Evolutionary conservation across 1,140 invertebrate genomes (phyloP), one percentile per base, ranked within the genome.

Genomic region (Euborellia annulipes): DNA sequence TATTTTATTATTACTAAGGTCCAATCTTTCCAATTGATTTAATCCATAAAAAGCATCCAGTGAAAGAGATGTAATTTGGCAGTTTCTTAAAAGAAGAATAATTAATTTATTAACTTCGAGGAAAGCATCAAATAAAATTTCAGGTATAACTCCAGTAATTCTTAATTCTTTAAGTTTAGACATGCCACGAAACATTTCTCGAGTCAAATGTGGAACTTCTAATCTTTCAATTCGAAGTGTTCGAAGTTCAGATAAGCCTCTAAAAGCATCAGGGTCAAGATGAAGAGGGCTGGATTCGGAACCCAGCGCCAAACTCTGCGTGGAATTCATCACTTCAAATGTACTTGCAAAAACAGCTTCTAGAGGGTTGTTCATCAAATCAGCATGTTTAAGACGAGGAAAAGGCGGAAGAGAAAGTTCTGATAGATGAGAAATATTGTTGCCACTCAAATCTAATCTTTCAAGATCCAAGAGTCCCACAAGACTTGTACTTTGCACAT

Each of bases 301-400:
- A 14, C 78, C 78, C 30, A 82, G 54, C 51, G 69, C 68, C 16
- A 82, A 55, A n/a, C 64, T 61, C 44, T 65, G 58, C 2, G 78
- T 80, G 32, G 66, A 67, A 56, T 81, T 81, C 71, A 81, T 73
- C 1, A 79, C 72, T 62, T 78, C 76, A 54, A 81, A 81, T 9
- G 76, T 77, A 32, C 75, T 76, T n/a, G 76, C 70, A 52, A 77
- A 75, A 49, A 82, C 67, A 2, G 68, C 62, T 48, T 68, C 67
- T 18, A 82, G 67, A n/a, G 78, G 78, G 61, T 82, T 82, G 38
- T 69, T 59, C 1, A 68, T 62, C 48, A 82, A 72, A 58, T 82
- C 72, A 1, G 74, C 67, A 4, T 61, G 55, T 49, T 65, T 58
- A 11, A 82, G 54, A 46, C 72, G 68, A 3, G 78, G 78, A 54